These are phyloP conservation scores for Phengaris arion DNA, from an alignment of 2,888 invertebrate genomes.

Conservation along the genomic window DNA sequence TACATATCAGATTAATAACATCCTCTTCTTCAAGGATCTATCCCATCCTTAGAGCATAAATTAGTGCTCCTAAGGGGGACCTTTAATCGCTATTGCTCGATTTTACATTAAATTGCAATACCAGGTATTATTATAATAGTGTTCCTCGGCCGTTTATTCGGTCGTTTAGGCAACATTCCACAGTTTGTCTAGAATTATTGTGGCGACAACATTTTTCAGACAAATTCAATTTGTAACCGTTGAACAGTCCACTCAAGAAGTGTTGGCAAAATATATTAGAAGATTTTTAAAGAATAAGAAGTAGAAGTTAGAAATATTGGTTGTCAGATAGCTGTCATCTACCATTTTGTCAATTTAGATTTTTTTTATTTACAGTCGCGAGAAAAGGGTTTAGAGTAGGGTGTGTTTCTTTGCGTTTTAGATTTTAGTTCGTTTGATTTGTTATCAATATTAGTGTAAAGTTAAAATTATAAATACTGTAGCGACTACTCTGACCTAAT, in stretches of 20 bases:
- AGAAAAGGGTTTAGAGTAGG: conserved; percentile 69
- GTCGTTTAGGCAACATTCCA: too few species aligned
- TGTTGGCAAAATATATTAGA: background rate
- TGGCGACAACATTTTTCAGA: too few species aligned
- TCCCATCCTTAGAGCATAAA: too few species aligned
- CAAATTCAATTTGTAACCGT: too few species aligned
- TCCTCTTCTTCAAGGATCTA: too few species aligned
- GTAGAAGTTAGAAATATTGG: background rate
- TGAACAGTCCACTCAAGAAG: background rate
- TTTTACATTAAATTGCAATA: too few species aligned
- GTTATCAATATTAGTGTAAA: conserved; percentile 34
- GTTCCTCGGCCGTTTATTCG: too few species aligned
- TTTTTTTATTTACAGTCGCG: conserved; percentile 60
- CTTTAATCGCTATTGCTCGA: too few species aligned
- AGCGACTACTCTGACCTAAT: conserved; percentile 26
- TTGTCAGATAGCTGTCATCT: conserved; percentile 7
- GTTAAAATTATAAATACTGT: conserved; percentile 35
- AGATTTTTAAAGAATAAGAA: background rate
- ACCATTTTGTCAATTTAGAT: conserved; percentile 37
- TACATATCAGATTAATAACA: too few species aligned
- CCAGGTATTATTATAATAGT: too few species aligned
- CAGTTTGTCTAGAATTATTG: too few species aligned
- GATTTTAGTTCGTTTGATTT: conserved; percentile 45
- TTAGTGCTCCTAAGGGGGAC: too few species aligned
- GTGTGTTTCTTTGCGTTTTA: conserved; percentile 68